Conservation (phyloP, 2,888 invertebrate genomes). For the Automeris io region DNA sequence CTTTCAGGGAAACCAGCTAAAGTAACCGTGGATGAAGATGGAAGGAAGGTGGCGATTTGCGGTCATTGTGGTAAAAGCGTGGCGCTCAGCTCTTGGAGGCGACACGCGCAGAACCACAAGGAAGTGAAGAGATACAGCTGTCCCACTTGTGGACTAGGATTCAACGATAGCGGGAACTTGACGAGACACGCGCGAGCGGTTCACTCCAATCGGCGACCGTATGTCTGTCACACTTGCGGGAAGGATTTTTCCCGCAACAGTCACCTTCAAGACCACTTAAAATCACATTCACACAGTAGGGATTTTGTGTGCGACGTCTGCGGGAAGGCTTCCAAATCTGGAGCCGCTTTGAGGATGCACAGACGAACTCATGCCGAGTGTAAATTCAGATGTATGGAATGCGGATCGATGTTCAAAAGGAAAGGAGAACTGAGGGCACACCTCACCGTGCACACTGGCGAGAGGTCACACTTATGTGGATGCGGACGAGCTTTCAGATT, state of each 20-base stretch:
- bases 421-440: constrained; percentile 73
- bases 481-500: constrained; percentile 72
- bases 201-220: constrained; percentile 65
- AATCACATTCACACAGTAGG: constrained; percentile 56
- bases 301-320: constrained; percentile 74
- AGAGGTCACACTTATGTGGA: constrained; percentile 68
- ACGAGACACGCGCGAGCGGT: constrained; percentile 67
- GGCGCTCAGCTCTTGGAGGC: constrained; percentile 41
- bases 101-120: constrained; percentile 65
- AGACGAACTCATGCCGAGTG: constrained; percentile 48
- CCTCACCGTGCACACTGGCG: constrained; percentile 73
- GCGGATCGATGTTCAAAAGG: constrained; percentile 74
- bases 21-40: constrained; percentile 20
- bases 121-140: constrained; percentile 61
- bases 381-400: constrained; percentile 59
- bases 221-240: constrained; percentile 62
- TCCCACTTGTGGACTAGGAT: constrained; percentile 69
- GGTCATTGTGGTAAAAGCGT: constrained; percentile 50
- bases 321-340: constrained; percentile 69
- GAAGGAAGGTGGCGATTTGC: constrained; percentile 40
- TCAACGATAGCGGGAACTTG: constrained; percentile 65
- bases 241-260: constrained; percentile 64
- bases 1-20: background rate
- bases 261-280: constrained; percentile 68
- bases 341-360: constrained; percentile 72